A percentile compares a stretch with the other conserved stretches of the same genome.
These are phyloP conservation scores for Sinopyrophorus schimmeli DNA, from an alignment of 2,888 invertebrate genomes.

Conservation along the genomic window DNA sequence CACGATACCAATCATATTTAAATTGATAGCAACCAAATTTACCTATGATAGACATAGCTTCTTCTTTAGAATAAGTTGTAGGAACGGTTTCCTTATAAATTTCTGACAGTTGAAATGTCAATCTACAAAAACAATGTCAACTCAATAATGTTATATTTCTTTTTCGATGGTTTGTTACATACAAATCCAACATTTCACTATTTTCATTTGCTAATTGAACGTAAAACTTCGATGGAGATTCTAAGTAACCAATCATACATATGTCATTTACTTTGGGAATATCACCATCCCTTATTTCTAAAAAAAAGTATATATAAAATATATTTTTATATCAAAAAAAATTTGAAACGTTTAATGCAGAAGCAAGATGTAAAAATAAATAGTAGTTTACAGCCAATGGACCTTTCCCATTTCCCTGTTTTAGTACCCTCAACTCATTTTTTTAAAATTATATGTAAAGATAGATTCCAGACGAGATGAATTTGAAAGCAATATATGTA, in stretches of 20 bases:
- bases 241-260: conserved; percentile 17
- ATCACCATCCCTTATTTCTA: conserved; percentile 1
- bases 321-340: too few relatives aligned
- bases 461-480: too few relatives aligned
- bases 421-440: too few relatives aligned
- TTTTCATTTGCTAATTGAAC: conserved; percentile 22
- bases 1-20: conserved; percentile 17
- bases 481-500: too few relatives aligned
- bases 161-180: not conserved
- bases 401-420: too few relatives aligned
- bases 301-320: too few relatives aligned
- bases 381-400: too few relatives aligned
- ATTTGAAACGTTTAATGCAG: too few relatives aligned
- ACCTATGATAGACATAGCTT: conserved; percentile 7
- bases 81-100: not conserved
- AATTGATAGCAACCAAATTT: conserved; percentile 1
- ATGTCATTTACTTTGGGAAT: conserved; percentile 7
- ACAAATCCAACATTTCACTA: conserved; percentile 13
- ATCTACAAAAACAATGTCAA: too few relatives aligned
- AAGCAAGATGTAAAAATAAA: too few relatives aligned
- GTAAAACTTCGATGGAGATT: conserved; percentile 18
- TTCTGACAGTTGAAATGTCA: not conserved
- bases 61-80: conserved; percentile 4
- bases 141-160: not conserved
- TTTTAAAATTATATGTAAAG: too few relatives aligned